Evolutionary conservation across 2,797 vertebrate genomes (phyloP), one percentile per base, ranked within the genome.

Genomic region (Notolepis coatsorum): DNA sequence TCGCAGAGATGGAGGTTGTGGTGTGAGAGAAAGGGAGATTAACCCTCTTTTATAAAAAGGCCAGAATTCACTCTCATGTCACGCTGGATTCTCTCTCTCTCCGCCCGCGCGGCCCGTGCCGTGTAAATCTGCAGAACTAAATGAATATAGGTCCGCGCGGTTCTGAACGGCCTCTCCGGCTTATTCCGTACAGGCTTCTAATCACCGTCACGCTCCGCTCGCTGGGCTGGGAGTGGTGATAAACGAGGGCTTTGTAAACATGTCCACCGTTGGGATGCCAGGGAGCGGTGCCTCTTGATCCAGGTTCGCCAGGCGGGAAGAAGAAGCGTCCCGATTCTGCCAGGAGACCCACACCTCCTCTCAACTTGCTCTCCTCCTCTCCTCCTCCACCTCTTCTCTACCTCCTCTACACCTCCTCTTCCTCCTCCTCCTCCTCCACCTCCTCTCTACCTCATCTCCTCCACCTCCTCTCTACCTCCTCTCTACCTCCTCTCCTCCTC

Each of bases 161-260:
- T n/a, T n/a, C n/a, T 68, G 76, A 86, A 91, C 61, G 59, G 79
- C 65, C 72, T 90, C 84, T 80, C 75, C 24, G 61, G 88, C 79
- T 83, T 84, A 82, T 89, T 91, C 79, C 54, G 61, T 77, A 86
- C 87, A 72, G 84, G 85, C 75, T 65, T 77, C 80, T 88, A 89
- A 91, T 92, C 91, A 88, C 83, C 69, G 66, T 85, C 90, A 89
- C 35, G 58, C 87, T 42, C 39, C 17, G 68, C 75, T 82, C 17
- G 30, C 70, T 30, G 15, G 65, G 62, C 78, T 79, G 76, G 50
- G 82, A 84, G 72, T 87, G 61, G 52, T 82, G 87, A 80, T 85
- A 91, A 92, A 89, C 83, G 79, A 89, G 79, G 71, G 76, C 84
- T 91, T 90, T 91, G 91, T 91, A 89, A 92, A 89, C 82, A 88